A percentile compares a stretch with the other conserved stretches of the same genome.
Evolutionary conservation across 2,113 vertebrate genomes (phyloP).

Genomic region (Accipiter cooperii): DNA sequence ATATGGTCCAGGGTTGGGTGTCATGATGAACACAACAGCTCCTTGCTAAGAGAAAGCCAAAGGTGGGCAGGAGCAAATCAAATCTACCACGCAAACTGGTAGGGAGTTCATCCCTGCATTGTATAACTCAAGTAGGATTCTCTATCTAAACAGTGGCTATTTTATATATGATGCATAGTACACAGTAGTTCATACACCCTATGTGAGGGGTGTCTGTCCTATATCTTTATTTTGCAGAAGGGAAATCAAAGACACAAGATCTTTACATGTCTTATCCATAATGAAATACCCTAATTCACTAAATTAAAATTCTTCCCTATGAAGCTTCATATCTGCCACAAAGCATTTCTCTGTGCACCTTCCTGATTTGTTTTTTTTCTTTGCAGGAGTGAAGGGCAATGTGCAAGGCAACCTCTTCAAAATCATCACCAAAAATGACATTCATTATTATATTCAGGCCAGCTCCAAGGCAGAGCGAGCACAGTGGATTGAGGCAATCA

Average conservation of each 20-base stretch:
- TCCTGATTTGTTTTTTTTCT: not conserved
- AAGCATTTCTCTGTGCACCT: not conserved
- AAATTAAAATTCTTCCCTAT: not conserved
- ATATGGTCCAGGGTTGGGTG: not conserved
- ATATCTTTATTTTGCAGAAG: not conserved
- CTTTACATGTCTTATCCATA: not conserved
- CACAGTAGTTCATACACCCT: not conserved
- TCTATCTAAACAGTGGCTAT: not conserved
- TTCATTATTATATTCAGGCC: conserved; percentile 91
- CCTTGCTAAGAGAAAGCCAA: not conserved
- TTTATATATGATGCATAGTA: not conserved
- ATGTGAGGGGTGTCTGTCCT: not conserved
- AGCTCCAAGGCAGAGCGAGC: conserved; percentile 83
- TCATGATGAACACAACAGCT: not conserved
- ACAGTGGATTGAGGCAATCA: conserved; percentile 91
- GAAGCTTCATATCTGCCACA: not conserved
- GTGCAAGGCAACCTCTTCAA: conserved; percentile 95
- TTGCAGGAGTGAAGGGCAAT: conserved; percentile 90
- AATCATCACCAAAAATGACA: conserved; percentile 90
- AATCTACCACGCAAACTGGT: not conserved
- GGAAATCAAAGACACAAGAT: not conserved
- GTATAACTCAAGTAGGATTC: not conserved
- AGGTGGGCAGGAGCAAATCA: not conserved
- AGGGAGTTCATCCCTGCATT: not conserved
- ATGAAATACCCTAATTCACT: not conserved